A percentile compares a stretch with the other conserved stretches of the same genome.
Evolutionary conservation across 2,797 vertebrate species (phyloP).

Genomic region (Hafferia zeledoni): DNA sequence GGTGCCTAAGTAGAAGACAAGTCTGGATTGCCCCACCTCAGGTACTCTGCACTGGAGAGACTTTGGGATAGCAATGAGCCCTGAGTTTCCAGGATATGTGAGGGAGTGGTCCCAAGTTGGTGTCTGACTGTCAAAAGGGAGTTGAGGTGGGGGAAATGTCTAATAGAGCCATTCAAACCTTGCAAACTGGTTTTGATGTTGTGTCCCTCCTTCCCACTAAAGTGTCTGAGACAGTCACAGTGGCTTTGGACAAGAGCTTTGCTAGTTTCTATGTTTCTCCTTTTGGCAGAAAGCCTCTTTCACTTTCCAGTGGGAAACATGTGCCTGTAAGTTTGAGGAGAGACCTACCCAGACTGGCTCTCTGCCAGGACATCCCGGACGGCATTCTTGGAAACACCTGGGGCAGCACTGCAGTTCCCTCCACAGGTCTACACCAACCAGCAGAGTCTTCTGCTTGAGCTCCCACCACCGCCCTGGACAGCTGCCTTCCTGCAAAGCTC

Average conservation of each 20-base stretch:
- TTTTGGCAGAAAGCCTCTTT: neutral
- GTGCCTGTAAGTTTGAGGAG: neutral
- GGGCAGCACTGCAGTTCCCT: fast-evolving
- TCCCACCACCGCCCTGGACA: neutral
- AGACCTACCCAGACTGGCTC: neutral
- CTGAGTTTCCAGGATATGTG: neutral
- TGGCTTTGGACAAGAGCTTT: neutral
- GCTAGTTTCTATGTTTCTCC: neutral
- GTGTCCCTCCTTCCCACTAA: fast-evolving
- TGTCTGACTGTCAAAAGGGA: neutral
- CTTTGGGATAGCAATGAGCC: neutral
- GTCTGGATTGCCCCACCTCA: neutral
- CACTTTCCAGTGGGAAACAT: neutral
- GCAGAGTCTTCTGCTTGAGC: neutral
- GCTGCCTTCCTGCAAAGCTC: neutral
- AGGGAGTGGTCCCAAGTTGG: neutral
- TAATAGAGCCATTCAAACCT: neutral
- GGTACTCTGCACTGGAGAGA: neutral
- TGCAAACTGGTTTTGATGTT: neutral
- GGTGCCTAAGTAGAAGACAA: neutral
- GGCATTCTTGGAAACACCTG: fast-evolving
- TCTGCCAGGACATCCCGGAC: fast-evolving
- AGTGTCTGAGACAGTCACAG: neutral
- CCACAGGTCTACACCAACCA: fast-evolving
- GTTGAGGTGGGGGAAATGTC: neutral